These are phyloP conservation scores for Scolopax bukidnonensis DNA, from an alignment of 2,797 vertebrate species.

Conservation along the genomic window DNA sequence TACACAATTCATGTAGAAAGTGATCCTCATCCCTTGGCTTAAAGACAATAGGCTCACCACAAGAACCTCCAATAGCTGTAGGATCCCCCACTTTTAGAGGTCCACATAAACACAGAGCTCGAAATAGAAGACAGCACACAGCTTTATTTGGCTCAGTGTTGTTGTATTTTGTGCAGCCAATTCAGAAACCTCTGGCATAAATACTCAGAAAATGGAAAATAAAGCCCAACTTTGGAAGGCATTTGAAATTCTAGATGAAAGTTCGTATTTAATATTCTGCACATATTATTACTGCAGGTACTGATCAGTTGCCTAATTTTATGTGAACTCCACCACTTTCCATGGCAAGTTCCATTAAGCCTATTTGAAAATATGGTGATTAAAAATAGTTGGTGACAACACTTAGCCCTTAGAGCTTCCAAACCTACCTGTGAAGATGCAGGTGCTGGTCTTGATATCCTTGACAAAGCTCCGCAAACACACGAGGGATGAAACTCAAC, in stretches of 20 bases:
- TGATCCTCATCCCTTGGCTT: background rate
- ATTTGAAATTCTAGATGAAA: background rate
- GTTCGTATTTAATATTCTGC: background rate
- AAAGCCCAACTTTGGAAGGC: fast-evolving
- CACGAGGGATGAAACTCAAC: background rate
- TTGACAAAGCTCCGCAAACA: background rate
- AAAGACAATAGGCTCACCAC: background rate
- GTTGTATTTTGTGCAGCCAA: background rate
- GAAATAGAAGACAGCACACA: background rate
- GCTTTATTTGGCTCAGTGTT: background rate
- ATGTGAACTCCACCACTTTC: background rate
- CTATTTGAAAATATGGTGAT: background rate
- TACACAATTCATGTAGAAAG: background rate
- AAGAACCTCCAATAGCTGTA: background rate
- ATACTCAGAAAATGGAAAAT: background rate
- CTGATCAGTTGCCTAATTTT: background rate
- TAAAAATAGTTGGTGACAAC: background rate
- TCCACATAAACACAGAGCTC: background rate
- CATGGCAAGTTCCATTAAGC: background rate
- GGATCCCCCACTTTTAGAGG: background rate
- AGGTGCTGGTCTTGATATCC: background rate
- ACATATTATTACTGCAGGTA: background rate
- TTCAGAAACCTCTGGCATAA: background rate
- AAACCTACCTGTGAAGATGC: background rate
- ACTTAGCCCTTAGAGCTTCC: background rate